Evolutionary conservation across 2,113 vertebrate species (phyloP).

Genomic region (Hippocampus mohnikei): DNA sequence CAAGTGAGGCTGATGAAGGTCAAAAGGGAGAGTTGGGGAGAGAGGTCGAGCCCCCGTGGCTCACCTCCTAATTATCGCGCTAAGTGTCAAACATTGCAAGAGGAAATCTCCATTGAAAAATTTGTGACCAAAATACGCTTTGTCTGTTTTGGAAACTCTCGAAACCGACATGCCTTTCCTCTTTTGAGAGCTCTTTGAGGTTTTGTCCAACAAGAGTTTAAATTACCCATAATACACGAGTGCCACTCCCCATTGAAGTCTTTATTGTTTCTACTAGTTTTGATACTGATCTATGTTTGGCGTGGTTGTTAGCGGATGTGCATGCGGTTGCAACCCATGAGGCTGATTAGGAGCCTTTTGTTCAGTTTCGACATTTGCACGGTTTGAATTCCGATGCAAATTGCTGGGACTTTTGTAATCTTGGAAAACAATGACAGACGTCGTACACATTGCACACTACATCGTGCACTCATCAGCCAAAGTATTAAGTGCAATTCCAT

Average conservation of each 20-base stretch:
- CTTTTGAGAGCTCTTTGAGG: neutral
- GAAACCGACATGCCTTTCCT: constrained; percentile 17
- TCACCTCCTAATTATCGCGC: constrained; percentile 32
- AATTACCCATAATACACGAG: constrained; percentile 1
- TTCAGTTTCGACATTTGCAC: neutral
- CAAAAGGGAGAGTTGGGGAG: neutral
- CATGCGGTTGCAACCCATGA: neutral
- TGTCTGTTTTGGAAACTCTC: constrained; percentile 48
- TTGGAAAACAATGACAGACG: neutral
- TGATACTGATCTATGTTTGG: neutral
- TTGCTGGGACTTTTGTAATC: neutral
- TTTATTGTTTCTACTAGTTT: neutral
- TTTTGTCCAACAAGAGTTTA: constrained; percentile 23
- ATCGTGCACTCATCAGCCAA: neutral
- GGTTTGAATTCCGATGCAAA: neutral
- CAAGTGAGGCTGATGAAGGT: constrained; percentile 15
- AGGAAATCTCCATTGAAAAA: constrained; percentile 31
- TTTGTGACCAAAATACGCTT: constrained; percentile 31
- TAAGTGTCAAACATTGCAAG: constrained; percentile 33
- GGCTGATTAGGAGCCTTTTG: constrained; percentile 1
- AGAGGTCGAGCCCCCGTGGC: constrained; percentile 10
- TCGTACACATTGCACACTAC: neutral
- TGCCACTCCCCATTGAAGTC: neutral
- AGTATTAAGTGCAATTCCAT: too few relatives aligned
- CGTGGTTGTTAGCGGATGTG: neutral